A percentile compares a stretch with the other conserved stretches of the same genome.
Conservation (phyloP, 2,113 vertebrate genomes). For the Cryptomyrus ogoouensis region DNA sequence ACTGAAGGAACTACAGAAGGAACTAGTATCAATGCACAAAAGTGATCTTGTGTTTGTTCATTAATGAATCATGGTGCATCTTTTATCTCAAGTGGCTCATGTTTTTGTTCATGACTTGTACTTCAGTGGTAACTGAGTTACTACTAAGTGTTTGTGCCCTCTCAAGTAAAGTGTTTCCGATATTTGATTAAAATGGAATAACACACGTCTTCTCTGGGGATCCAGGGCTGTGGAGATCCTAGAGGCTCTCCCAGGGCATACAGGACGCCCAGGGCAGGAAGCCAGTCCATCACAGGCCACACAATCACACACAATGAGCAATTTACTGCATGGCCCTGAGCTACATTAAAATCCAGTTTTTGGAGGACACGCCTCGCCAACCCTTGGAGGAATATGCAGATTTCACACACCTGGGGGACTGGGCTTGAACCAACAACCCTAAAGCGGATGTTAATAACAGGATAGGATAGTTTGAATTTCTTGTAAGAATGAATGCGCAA, state of each 20-base stretch:
- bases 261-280: neutral
- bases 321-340: neutral
- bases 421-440: neutral
- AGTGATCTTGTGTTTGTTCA: neutral
- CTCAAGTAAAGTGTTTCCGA: neutral
- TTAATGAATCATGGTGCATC: neutral
- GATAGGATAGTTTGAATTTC: neutral
- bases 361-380: neutral
- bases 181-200: neutral
- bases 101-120: neutral
- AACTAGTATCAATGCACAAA: neutral
- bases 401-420: neutral
- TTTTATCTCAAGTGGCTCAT: neutral
- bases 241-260: neutral
- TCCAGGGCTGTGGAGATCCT: neutral
- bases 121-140: neutral
- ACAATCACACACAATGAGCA: neutral
- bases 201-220: neutral
- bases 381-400: neutral
- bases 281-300: neutral
- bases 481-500: neutral
- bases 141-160: too few species aligned
- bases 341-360: neutral
- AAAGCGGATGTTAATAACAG: neutral
- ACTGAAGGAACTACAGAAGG: neutral